Evolutionary conservation across 2,113 vertebrate species (phyloP).

Genomic region (Brachirus orientalis): DNA sequence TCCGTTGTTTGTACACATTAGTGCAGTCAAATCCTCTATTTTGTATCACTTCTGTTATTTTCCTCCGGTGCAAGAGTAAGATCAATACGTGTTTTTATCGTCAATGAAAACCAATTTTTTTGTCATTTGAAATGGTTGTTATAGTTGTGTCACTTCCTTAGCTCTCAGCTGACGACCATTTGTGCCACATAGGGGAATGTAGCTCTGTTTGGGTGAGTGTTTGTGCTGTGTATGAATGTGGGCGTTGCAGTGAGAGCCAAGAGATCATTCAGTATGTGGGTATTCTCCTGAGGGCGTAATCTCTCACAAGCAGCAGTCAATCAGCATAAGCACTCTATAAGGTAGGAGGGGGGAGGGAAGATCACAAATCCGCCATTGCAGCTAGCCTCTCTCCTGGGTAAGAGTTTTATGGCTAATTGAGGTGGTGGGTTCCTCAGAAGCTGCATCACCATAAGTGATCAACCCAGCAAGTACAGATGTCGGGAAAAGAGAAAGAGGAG

Average conservation of each 20-base stretch:
- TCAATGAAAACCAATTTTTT: conserved; percentile 8
- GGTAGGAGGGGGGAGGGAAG: conserved; percentile 42
- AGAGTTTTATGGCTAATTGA: conserved; percentile 34
- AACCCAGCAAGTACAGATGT: conserved; percentile 13
- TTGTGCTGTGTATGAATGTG: conserved; percentile 20
- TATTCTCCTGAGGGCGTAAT: conserved; percentile 61
- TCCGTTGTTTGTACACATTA: neutral
- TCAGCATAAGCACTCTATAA: conserved; percentile 50
- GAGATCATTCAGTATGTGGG: conserved; percentile 43
- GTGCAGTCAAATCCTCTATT: neutral
- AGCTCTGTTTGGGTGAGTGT: neutral
- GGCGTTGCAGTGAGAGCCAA: conserved; percentile 34
- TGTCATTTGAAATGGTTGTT: neutral
- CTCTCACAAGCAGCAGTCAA: conserved; percentile 54
- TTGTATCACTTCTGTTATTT: neutral
- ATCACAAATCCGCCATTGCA: conserved; percentile 50
- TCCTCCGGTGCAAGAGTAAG: neutral
- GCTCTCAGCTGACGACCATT: conserved; percentile 57
- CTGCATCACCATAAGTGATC: conserved; percentile 19
- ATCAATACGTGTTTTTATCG: neutral
- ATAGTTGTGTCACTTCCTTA: no score
- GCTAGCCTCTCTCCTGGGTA: conserved; percentile 2
- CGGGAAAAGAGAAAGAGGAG: neutral
- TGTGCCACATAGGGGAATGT: conserved; percentile 27
- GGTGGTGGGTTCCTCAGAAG: conserved; percentile 7